phyloP scores from a whole-genome alignment of 92 coral and sea anemone species.

The Porites rus region DNA sequence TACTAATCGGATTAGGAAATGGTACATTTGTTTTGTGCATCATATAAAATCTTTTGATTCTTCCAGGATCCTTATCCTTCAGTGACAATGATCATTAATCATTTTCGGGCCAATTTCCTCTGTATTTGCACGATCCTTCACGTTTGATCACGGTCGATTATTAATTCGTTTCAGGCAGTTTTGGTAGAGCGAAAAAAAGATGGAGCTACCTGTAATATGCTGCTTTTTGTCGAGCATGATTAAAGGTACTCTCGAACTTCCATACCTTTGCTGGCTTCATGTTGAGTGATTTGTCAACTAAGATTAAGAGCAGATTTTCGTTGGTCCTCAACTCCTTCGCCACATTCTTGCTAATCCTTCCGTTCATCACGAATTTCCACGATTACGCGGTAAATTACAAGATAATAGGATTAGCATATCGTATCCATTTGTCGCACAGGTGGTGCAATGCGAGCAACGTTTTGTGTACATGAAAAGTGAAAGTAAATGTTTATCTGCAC shows the following conservation, averaged over 20 bases:
- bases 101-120: not conserved
- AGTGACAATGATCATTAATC: slow-evolving; percentile 23
- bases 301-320: slow-evolving; percentile 61
- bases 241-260: not conserved
- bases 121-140: not conserved
- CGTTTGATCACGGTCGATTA: not conserved
- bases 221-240: not conserved
- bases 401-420: slow-evolving; percentile 60
- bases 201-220: not conserved
- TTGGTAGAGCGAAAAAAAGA: not conserved
- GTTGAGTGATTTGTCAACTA: slow-evolving; percentile 26
- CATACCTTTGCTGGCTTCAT: not conserved
- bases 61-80: not conserved
- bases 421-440: slow-evolving; percentile 41
- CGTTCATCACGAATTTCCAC: slow-evolving; percentile 27
- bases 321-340: slow-evolving; percentile 16
- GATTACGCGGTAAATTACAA: slow-evolving; percentile 32
- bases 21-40: slow-evolving; percentile 20
- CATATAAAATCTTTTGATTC: slow-evolving; percentile 15
- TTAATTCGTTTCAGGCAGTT: not conserved
- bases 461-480: not conserved
- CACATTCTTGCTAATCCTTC: slow-evolving; percentile 64
- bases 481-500: not conserved
- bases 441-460: not conserved
- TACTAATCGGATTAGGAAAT: slow-evolving; percentile 61